Base-by-base conservation (phyloP, 2,113 vertebrate species). In the Rhizomys pruinosus region DNA sequence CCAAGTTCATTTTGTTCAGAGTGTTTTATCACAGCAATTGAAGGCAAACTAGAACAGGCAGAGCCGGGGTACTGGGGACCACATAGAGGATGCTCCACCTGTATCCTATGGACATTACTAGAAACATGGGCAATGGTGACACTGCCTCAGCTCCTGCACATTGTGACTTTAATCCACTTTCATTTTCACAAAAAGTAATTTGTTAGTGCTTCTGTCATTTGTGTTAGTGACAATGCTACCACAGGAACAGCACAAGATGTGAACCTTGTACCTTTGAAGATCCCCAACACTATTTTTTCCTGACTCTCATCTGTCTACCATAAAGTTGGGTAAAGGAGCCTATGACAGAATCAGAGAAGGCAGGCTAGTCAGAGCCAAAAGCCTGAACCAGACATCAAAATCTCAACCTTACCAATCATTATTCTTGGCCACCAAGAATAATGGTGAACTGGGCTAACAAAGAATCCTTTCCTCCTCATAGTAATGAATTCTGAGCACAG, bases 391-490 rank as follows among this genome's bases (percentile, higher is more conserved):
- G 71, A 37, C 78, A 87, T 61, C 80, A 89, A 82, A 87, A 84
- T 59, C 57, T 84, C 80, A 93, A 0, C 64, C 72, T 91, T 82
- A 90, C 23, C 78, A 84, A 82, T 39, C 72, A 82, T 32, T 57
- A 87, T 64, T 96, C 42, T 90, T 25, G 68, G 81, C 66, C 89
- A 87, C 20, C n/a, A n/a, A n/a, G n/a, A n/a, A n/a, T n/a, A n/a
- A n/a, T 66, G 68, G 52, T 74, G 39, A n/a, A 74, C 9, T 37
- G 19, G 42, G 42, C 47, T 84, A 52, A 66, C 13, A 34, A 69
- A 63, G 39, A 44, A 37, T 68, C 8, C 32, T 59, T 76, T 19
- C 19, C 2, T 80, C 68, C 59, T 34, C 4, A 73, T 29, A 84
- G 63, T 84, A 59, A 78, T 72, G 7, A 91, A 74, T 42, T 78